phyloP scores from a whole-genome alignment of 2,888 invertebrate species.

The Drosophila aldrichi region DNA sequence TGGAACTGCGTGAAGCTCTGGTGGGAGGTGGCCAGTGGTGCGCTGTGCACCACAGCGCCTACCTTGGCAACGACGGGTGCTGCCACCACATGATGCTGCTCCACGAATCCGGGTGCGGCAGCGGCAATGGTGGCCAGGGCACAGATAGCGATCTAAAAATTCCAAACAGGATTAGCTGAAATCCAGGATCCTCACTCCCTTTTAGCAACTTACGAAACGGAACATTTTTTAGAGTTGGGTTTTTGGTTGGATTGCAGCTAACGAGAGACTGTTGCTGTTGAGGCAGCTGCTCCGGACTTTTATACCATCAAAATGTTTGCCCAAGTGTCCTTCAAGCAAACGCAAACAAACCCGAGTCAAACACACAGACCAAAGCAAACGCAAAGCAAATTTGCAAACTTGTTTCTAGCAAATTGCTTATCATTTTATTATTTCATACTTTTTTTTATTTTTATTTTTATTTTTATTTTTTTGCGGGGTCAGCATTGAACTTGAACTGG shows the following conservation, averaged over 20 bases:
- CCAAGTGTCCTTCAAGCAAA: constrained; percentile 62
- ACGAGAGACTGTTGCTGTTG: constrained; percentile 65
- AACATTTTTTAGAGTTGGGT: constrained; percentile 76
- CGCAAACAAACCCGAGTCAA: constrained; percentile 28
- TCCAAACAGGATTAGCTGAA: background rate
- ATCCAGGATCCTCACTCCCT: background rate
- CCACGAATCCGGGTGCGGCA: constrained; percentile 78
- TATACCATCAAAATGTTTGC: constrained; percentile 55
- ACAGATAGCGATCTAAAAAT: constrained; percentile 68
- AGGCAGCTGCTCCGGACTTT: constrained; percentile 24
- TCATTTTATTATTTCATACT: background rate
- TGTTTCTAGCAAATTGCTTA: constrained; percentile 40
- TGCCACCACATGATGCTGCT: constrained; percentile 80
- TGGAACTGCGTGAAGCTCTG: constrained; percentile 87
- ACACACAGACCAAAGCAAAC: constrained; percentile 23
- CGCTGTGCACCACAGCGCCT: constrained; percentile 81
- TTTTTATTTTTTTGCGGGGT: constrained; percentile 12
- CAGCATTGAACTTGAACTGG: constrained; percentile 79
- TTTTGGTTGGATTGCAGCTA: constrained; percentile 42
- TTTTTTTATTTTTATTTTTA: no score
- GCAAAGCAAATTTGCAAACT: constrained; percentile 56
- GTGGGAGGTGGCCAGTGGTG: constrained; percentile 86
- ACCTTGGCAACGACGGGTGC: constrained; percentile 81
- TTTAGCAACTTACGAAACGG: constrained; percentile 82
- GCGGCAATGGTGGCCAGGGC: constrained; percentile 81